phyloP scores from a whole-genome alignment of 2,797 vertebrate species.

The Phoeniculus purpureus region DNA sequence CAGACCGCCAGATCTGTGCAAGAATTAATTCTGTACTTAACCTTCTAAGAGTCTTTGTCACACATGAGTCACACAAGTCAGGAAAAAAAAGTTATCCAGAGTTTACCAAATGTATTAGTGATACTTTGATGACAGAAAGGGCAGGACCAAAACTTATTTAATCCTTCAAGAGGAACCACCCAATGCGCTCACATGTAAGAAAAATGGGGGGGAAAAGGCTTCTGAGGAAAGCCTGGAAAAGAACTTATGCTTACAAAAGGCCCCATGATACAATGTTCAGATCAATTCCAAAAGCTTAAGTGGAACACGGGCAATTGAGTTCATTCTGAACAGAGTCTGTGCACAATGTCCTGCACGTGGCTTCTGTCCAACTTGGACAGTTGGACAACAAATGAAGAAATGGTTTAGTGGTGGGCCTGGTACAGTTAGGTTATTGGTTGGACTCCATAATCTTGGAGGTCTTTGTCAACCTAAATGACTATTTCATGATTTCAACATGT shows the following conservation, averaged over 20 bases:
- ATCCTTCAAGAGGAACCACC: background rate
- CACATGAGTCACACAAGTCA: background rate
- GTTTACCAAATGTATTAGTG: background rate
- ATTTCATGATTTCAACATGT: fast-evolving
- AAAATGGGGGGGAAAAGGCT: background rate
- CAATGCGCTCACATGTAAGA: background rate
- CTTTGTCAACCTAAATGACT: too few species aligned
- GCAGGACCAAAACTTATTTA: background rate
- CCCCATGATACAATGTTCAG: background rate
- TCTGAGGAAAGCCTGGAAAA: background rate
- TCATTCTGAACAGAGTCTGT: background rate
- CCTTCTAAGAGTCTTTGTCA: background rate
- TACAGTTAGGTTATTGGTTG: too few species aligned
- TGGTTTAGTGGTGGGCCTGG: too few species aligned
- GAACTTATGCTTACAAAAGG: background rate
- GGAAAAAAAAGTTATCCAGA: background rate
- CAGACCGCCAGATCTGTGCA: background rate
- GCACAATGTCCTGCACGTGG: fast-evolving
- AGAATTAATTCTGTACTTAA: background rate
- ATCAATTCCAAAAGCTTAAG: background rate
- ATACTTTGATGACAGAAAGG: background rate
- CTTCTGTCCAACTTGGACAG: background rate
- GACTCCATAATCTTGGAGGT: too few species aligned
- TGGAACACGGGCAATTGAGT: background rate
- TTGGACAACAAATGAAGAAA: background rate